These are phyloP conservation scores for Drosophila sechellia DNA, from an alignment of 1,140 invertebrate species.

Conservation along the genomic window DNA sequence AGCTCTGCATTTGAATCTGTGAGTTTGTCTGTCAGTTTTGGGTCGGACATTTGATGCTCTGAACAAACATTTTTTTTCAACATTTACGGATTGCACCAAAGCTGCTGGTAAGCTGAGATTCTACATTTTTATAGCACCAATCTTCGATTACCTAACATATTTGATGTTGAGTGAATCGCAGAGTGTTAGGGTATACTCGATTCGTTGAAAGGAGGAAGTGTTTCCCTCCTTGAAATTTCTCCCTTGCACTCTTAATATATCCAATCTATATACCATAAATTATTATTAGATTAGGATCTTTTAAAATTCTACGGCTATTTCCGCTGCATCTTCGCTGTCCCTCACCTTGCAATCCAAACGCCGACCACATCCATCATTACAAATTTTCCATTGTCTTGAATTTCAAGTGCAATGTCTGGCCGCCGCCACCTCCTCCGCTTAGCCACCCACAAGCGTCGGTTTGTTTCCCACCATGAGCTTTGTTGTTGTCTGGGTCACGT, in stretches of 20 bases:
- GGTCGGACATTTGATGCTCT: conserved; percentile 15
- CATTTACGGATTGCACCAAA: not conserved
- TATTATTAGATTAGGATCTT: not conserved
- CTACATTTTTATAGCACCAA: not conserved
- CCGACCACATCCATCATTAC: conserved; percentile 26
- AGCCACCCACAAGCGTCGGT: conserved; percentile 24
- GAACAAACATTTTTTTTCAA: conserved; percentile 19
- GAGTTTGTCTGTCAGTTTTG: conserved; percentile 15
- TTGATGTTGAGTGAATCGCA: too few relatives aligned
- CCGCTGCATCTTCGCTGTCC: not conserved
- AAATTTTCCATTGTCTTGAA: conserved; percentile 45
- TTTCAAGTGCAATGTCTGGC: conserved; percentile 57
- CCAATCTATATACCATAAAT: too few relatives aligned
- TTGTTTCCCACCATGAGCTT: conserved; percentile 51
- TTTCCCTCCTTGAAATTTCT: not conserved
- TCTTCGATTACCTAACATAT: not conserved
- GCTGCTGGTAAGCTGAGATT: not conserved
- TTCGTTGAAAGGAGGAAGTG: not conserved
- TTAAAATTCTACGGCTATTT: conserved; percentile 8
- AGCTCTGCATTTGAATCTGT: conserved; percentile 1
- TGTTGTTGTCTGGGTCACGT: conserved; percentile 48
- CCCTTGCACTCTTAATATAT: too few relatives aligned
- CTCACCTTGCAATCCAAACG: conserved; percentile 9
- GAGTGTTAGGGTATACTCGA: too few relatives aligned
- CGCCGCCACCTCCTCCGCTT: not conserved